Conservation (phyloP, 2,888 invertebrate genomes). For the Bellardia pandia region DNA sequence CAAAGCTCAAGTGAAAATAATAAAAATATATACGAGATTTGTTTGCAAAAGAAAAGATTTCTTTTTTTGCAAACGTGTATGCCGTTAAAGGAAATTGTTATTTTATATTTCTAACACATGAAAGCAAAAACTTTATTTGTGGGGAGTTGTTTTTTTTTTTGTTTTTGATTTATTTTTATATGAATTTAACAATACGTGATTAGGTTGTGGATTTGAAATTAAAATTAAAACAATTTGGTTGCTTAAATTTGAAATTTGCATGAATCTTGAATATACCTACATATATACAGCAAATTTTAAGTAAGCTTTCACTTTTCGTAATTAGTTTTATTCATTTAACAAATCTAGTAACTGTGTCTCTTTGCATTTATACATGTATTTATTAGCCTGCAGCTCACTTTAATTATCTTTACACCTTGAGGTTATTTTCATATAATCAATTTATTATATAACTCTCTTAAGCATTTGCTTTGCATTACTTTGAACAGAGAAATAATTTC, state of each 20-base stretch:
- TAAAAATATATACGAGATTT: not conserved
- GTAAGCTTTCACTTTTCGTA: too few relatives aligned
- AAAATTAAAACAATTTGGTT: not conserved
- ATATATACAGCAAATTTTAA: too few relatives aligned
- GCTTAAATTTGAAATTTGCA: too few relatives aligned
- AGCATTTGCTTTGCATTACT: not conserved
- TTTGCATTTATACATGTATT: not conserved
- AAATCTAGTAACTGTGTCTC: not conserved
- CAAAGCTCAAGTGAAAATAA: not conserved
- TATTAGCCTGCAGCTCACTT: not conserved
- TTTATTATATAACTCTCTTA: slow-evolving; percentile 8
- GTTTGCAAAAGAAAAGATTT: not conserved
- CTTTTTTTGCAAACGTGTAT: not conserved
- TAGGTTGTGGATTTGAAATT: too few relatives aligned
- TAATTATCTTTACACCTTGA: slow-evolving; percentile 1
- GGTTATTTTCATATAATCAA: slow-evolving; percentile 40
- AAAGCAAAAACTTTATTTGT: not conserved
- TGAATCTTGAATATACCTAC: too few relatives aligned
- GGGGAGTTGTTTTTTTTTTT: not conserved
- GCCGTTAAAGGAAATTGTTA: not conserved
- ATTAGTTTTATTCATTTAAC: too few relatives aligned
- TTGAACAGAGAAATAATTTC: not conserved
- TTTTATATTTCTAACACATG: slow-evolving; percentile 30
- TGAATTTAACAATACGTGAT: too few relatives aligned
- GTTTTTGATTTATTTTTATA: not conserved